Evolutionary conservation across 2,797 vertebrate genomes (phyloP).

Genomic region (Pelobates cultripes): DNA sequence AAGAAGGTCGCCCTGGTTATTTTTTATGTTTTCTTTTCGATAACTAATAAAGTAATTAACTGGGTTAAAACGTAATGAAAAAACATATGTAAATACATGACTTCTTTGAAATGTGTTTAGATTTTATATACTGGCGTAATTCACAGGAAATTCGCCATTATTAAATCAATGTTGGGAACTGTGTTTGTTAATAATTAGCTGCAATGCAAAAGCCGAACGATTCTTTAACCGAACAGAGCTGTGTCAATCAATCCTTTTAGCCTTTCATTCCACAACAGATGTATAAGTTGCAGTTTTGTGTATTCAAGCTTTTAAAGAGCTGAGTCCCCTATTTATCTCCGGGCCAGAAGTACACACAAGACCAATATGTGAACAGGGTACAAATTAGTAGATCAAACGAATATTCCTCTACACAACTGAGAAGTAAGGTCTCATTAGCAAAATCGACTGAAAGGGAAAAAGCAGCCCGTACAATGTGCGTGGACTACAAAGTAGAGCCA

Average conservation of each 20-base stretch:
- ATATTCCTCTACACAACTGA: constrained; percentile 7
- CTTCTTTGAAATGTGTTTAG: background rate
- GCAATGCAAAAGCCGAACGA: constrained; percentile 22
- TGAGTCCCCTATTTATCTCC: constrained; percentile 35
- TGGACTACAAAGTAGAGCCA: constrained; percentile 26
- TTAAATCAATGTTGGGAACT: constrained; percentile 16
- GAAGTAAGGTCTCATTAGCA: constrained; percentile 37
- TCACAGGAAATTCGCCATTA: background rate
- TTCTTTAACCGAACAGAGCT: constrained; percentile 34
- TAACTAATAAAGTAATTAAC: too few relatives aligned
- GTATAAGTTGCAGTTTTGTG: constrained; percentile 50
- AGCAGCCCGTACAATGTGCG: background rate
- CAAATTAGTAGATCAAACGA: constrained; percentile 48
- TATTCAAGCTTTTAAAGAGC: constrained; percentile 30
- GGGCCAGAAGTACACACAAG: constrained; percentile 34
- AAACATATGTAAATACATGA: background rate
- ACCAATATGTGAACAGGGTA: constrained; percentile 38
- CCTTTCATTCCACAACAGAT: constrained; percentile 43
- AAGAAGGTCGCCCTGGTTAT: too few relatives aligned
- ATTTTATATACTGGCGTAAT: background rate
- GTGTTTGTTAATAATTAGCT: constrained; percentile 36
- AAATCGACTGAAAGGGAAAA: constrained; percentile 21
- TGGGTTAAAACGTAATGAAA: too few relatives aligned
- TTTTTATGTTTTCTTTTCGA: too few relatives aligned
- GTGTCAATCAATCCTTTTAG: constrained; percentile 42